Evolutionary conservation across 2,113 vertebrate species (phyloP).

Genomic region (Mustelus asterias): DNA sequence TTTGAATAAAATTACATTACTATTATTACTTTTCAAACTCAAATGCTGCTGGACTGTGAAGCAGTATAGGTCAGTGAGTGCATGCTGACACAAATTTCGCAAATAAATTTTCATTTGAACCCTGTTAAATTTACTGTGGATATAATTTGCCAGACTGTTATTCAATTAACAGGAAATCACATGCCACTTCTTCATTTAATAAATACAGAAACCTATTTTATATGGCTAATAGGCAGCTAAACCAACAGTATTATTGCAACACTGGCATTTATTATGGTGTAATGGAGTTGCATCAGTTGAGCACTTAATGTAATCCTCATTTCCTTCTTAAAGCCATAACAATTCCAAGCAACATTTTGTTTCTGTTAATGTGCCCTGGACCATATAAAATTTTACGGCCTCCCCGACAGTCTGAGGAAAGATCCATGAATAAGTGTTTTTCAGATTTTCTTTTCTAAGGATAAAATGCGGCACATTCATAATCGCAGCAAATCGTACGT

Average conservation of each 20-base stretch:
- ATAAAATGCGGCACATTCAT: background rate
- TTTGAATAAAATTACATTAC: background rate
- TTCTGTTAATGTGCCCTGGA: conserved; percentile 20
- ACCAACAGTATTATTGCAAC: background rate
- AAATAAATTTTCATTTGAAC: background rate
- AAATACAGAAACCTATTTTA: background rate
- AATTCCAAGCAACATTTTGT: background rate
- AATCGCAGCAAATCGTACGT: background rate
- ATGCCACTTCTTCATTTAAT: background rate
- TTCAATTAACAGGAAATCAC: conserved; percentile 4
- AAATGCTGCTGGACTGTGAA: background rate
- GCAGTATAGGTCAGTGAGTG: background rate
- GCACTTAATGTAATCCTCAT: background rate
- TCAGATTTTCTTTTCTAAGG: background rate
- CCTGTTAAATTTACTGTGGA: background rate
- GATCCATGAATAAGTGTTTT: background rate
- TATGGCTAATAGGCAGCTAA: background rate
- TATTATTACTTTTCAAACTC: background rate
- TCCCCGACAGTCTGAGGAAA: background rate
- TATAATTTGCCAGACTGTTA: background rate
- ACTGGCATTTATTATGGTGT: background rate
- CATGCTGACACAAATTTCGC: background rate
- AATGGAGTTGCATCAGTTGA: background rate
- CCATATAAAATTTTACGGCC: background rate
- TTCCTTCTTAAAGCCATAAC: background rate